Base-by-base conservation (phyloP, 2,113 vertebrate species). In the Nettapus auritus region DNA sequence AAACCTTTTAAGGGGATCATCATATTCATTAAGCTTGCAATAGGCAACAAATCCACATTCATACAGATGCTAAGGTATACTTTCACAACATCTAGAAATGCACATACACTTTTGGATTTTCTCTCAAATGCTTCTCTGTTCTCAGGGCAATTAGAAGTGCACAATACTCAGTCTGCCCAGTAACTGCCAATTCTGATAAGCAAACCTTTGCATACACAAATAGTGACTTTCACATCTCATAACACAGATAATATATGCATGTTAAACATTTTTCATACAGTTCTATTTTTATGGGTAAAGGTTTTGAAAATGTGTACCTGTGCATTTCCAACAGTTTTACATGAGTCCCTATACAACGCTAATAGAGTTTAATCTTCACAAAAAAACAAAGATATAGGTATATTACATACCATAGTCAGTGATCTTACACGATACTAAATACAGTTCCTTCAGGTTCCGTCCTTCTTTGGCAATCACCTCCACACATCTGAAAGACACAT, bases 401-500 rank as follows among this genome's bases (percentile, higher is more conserved):
- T 60, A 89, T 94, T 94, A 98, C 98, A 93, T 99, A 99, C 99
- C 99, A 93, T 99, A 98, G 97, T 99, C 99, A 75, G 99, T 99
- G 98, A 99, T 99, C 97, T 99, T 99, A 98, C 99, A 99, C 88
- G 99, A 99, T 87, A 99, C 99, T 75, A 99, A 98, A 92, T 99
- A 99, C 33, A 99, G 98, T 96, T 99, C 99, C 98, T 99, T 99
- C 91, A 99, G 98, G 89, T 99, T 99, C 78, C 97, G 98, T 48
- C 99, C 99, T 97, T 99, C 99, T 98, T 99, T 99, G 96, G 99
- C 99, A 80, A 99, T 99, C 97, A 99, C 99, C 97, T 99, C 99
- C 97, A 99, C 99, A 97, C 99, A 99, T 96, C 99, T 99, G 97
- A 86, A 98, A 98, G 57, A 98, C n/a, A 98, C 28, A 97, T 5